Conservation (phyloP, 2,888 invertebrate species). For the Sceliomorpha sp. region DNA sequence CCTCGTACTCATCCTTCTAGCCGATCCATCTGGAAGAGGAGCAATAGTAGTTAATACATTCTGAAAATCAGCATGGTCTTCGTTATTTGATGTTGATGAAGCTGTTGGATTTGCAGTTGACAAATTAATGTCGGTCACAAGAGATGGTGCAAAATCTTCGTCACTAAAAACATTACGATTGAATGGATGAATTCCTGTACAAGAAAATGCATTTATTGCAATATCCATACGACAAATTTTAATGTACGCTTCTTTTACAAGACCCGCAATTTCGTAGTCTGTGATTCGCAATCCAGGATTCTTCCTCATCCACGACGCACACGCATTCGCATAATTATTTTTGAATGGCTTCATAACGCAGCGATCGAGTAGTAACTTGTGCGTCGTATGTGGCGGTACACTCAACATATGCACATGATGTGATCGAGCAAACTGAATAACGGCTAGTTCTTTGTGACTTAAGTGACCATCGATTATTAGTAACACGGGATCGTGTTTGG, state of each 20-base stretch:
- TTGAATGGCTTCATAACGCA: slow-evolving; percentile 58
- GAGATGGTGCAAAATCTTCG: slow-evolving; percentile 1
- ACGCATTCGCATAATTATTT: slow-evolving; percentile 9
- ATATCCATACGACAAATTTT: slow-evolving; percentile 1
- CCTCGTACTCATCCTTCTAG: no score
- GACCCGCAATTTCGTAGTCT: slow-evolving; percentile 5
- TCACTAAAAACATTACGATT: slow-evolving; percentile 8
- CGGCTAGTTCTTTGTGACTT: slow-evolving; percentile 59
- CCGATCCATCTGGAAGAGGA: neutral
- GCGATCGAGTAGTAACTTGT: slow-evolving; percentile 57
- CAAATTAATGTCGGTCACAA: no score
- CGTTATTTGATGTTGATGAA: no score
- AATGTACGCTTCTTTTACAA: slow-evolving; percentile 1
- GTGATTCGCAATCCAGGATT: slow-evolving; percentile 4
- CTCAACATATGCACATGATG: slow-evolving; percentile 60
- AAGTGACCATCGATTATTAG: slow-evolving; percentile 58
- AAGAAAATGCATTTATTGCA: slow-evolving; percentile 8
- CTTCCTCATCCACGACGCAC: slow-evolving; percentile 11
- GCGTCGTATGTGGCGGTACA: slow-evolving; percentile 60
- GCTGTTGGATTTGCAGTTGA: no score
- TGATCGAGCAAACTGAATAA: slow-evolving; percentile 53
- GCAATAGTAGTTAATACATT: neutral
- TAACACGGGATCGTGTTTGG: slow-evolving; percentile 52
- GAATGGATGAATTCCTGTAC: slow-evolving; percentile 19
- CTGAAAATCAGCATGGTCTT: no score